Evolutionary conservation across 2,888 invertebrate genomes (phyloP), one percentile per base, ranked within the genome.

Genomic region (Temnothorax ravouxi): DNA sequence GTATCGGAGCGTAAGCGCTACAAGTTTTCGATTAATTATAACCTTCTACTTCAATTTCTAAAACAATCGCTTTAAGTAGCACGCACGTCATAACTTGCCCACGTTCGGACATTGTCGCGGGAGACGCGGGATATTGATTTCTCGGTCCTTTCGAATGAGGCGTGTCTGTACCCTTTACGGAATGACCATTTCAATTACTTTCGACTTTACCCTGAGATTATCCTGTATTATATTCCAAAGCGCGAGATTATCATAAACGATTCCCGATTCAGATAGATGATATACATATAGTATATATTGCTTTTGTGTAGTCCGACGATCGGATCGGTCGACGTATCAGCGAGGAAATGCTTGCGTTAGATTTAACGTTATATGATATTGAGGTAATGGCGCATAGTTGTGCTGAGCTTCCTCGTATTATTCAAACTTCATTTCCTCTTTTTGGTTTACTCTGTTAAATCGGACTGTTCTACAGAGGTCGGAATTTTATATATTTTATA

Each of bases 41-140:
- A 66, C 56, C 25, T 29, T 9, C 44, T 44, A 82, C 34, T 80
- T 79, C 69, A 83, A 85, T 88, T 85, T 83, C 56, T 67, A 85
- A 50, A 72, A 76, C 84, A 85, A 85, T 88, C 77, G 83, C 83
- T 83, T 85, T 85, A 87, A 87, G 84, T 21, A 85, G 85, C 84
- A 50, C 56, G 72, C 74, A 83, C 87, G 89, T 89, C 89, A 87
- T 87, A 86, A 89, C 84, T 81, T 85, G 67, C 13, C 76, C 76
- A 72, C 81, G 61, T 75, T 82, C 72, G 67, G 79, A 83, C 80
- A 85, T 80, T 75, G 82, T 85, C 75, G 72, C 66, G 41, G 18
- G 76, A 87, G 80, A 80, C 88, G 74, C 76, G 82, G 52, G 83
- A 81, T 89, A 89, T 89, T 84, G 89, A 89, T 89, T 89, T 86